phyloP scores from a whole-genome alignment of 2,888 invertebrate genomes.

The Acanthoscelides obtectus region DNA sequence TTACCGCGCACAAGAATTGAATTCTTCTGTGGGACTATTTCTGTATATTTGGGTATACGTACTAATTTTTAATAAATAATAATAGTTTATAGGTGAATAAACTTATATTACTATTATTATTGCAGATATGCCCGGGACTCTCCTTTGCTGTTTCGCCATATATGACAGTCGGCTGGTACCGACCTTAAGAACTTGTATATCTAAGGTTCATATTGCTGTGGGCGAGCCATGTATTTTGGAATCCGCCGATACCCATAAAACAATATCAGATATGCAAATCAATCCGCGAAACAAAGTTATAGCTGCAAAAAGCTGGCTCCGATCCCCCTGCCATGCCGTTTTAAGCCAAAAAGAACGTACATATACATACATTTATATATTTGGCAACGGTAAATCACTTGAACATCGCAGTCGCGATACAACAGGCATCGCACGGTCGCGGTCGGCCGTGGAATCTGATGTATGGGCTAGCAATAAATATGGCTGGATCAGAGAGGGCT shows the following conservation, averaged over 20 bases:
- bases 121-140: too few relatives aligned
- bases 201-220: too few relatives aligned
- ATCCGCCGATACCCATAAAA: neutral
- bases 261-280: neutral
- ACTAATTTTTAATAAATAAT: too few relatives aligned
- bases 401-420: constrained; percentile 7
- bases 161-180: too few relatives aligned
- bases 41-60: too few relatives aligned
- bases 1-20: too few relatives aligned
- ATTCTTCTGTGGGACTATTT: too few relatives aligned
- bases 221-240: neutral
- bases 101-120: too few relatives aligned
- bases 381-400: neutral
- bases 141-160: too few relatives aligned
- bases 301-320: neutral
- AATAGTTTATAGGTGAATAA: too few relatives aligned
- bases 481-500: constrained; percentile 20
- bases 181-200: too few relatives aligned
- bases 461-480: constrained; percentile 28
- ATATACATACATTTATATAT: neutral
- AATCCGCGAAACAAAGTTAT: neutral
- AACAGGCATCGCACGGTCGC: constrained; percentile 9
- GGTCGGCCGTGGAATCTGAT: constrained; percentile 13
- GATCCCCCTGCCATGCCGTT: neutral
- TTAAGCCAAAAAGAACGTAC: neutral